phyloP scores from a whole-genome alignment of 2,113 vertebrate species.

The Lampris megalopsis region DNA sequence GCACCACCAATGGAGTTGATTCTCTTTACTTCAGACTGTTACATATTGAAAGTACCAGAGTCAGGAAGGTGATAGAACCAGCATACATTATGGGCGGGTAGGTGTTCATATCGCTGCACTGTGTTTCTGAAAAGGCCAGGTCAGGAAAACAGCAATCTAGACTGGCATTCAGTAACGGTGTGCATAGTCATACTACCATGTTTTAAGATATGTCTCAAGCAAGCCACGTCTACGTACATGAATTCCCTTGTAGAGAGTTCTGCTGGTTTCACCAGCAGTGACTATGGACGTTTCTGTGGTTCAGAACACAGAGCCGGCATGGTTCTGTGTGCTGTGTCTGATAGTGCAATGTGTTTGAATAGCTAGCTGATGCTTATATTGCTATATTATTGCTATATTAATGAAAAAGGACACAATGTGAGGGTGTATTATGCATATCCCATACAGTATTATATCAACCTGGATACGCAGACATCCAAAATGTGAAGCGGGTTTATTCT shows the following conservation, averaged over 20 bases:
- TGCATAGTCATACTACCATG: slow-evolving; percentile 11
- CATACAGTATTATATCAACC: neutral
- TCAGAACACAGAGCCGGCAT: neutral
- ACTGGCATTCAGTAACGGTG: slow-evolving; percentile 23
- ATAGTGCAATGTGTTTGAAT: neutral
- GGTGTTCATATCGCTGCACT: neutral
- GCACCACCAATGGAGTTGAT: slow-evolving; percentile 36
- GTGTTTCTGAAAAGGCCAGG: slow-evolving; percentile 24
- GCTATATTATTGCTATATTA: too few species aligned
- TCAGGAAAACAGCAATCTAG: slow-evolving; percentile 26
- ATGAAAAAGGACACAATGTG: too few species aligned
- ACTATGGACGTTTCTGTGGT: neutral
- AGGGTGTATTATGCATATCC: too few species aligned
- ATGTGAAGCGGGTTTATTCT: neutral
- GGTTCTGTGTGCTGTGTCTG: neutral
- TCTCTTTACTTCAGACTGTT: slow-evolving; percentile 17
- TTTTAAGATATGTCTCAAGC: slow-evolving; percentile 1
- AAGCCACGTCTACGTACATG: neutral
- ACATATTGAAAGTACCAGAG: slow-evolving; percentile 39
- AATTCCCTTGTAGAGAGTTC: too few species aligned
- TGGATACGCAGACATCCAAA: neutral
- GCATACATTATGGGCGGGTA: slow-evolving; percentile 4
- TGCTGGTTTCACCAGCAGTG: neutral
- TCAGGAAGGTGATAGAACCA: slow-evolving; percentile 32
- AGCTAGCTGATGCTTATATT: too few species aligned